Evolutionary conservation across 2,113 vertebrate genomes (phyloP).

Genomic region (Indicator maculatus): DNA sequence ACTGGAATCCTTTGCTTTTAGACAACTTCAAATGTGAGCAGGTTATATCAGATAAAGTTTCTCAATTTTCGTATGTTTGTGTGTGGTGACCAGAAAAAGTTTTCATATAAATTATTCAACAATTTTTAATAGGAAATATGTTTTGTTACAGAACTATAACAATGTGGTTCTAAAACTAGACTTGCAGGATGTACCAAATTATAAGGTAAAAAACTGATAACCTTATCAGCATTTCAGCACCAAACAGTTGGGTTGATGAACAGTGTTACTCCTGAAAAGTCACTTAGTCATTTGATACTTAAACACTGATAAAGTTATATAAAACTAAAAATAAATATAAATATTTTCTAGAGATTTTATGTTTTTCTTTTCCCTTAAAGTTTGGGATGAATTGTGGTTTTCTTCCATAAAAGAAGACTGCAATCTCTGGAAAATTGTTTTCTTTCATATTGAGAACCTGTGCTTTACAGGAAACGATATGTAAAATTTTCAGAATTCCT

Average conservation of each 20-base stretch:
- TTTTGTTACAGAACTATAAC: background rate
- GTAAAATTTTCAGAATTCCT: background rate
- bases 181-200: background rate
- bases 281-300: constrained; percentile 19
- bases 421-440: background rate
- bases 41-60: background rate
- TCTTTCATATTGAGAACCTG: background rate
- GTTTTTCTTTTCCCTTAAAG: background rate
- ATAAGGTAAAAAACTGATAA: background rate
- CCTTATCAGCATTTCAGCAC: background rate
- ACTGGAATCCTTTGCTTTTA: background rate
- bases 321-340: background rate
- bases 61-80: background rate
- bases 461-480: background rate
- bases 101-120: background rate
- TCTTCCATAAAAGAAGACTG: background rate
- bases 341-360: background rate
- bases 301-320: background rate
- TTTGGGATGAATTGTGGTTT: fast-evolving
- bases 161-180: background rate
- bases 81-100: background rate
- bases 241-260: constrained; percentile 24
- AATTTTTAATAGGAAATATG: background rate
- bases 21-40: background rate
- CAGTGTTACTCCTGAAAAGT: background rate